Conservation (phyloP, 1,140 invertebrate species). For the Hylyphantes graminicola region DNA sequence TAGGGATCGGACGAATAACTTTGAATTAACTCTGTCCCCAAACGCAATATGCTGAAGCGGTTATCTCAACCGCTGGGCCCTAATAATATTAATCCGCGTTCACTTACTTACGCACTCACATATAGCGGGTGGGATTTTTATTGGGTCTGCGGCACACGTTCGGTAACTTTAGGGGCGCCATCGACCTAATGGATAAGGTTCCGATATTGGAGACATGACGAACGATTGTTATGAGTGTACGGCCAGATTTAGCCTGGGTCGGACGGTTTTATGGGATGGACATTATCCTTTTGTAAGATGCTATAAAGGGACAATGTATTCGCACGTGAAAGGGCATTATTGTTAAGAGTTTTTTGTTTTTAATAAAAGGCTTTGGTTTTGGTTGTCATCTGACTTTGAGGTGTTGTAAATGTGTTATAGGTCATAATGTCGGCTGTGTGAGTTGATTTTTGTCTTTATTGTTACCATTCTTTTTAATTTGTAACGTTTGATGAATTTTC, state of each 20-base stretch:
- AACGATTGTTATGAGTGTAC: conserved; percentile 22
- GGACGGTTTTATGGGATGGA: too few species aligned
- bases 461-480: too few species aligned
- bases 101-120: not conserved
- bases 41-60: conserved; percentile 32
- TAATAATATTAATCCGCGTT: conserved; percentile 55
- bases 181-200: conserved; percentile 14
- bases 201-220: conserved; percentile 20
- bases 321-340: too few species aligned
- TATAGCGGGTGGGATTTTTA: conserved; percentile 45
- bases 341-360: too few species aligned
- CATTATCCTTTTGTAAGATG: too few species aligned
- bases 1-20: conserved; percentile 46
- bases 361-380: too few species aligned
- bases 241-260: not conserved
- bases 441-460: too few species aligned
- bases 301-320: too few species aligned
- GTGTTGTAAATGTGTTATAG: too few species aligned
- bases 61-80: conserved; percentile 4
- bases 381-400: too few species aligned
- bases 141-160: conserved; percentile 5
- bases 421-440: too few species aligned
- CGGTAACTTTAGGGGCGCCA: not conserved
- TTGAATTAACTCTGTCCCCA: conserved; percentile 55
- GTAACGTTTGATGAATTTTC: too few species aligned